A percentile compares a stretch with the other conserved stretches of the same genome.
Evolutionary conservation across 53 echinoderm and acorn worm genomes (phyloP).

Genomic region (Temnopleurus reevesii): DNA sequence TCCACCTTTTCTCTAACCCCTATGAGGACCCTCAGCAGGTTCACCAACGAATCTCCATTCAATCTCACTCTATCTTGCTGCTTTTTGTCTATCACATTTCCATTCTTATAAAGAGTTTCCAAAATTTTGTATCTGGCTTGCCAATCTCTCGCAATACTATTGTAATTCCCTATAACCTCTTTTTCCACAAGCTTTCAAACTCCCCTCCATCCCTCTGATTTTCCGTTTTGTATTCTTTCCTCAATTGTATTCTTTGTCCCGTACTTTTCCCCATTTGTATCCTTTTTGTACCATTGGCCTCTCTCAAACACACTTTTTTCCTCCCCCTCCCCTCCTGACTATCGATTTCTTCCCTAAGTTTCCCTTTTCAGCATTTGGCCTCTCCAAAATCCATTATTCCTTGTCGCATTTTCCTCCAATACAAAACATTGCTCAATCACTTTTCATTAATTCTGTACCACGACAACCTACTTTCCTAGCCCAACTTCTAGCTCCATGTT

Average conservation of each 20-base stretch:
- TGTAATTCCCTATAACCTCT: background rate
- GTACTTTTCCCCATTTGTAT: background rate
- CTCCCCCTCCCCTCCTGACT: background rate
- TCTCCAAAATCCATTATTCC: background rate
- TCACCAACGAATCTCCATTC: too few relatives aligned
- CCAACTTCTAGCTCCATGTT: background rate
- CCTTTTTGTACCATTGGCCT: background rate
- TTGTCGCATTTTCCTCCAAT: background rate
- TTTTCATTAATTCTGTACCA: background rate
- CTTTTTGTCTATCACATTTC: background rate
- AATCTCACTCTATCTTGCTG: background rate
- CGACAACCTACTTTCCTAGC: background rate
- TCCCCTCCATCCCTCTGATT: background rate
- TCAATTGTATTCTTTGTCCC: background rate
- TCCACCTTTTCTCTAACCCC: too few relatives aligned
- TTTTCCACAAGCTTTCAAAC: too few relatives aligned
- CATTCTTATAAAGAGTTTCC: background rate
- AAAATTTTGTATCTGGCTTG: too few relatives aligned
- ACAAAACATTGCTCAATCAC: background rate
- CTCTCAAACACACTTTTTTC: background rate
- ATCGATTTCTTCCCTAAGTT: background rate
- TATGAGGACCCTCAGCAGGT: conserved; percentile 25
- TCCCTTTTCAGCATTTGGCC: background rate
- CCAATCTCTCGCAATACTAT: background rate
- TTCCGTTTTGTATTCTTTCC: background rate